Evolutionary conservation across 2,797 vertebrate genomes (phyloP).

Genomic region (Fistularia commersonii): DNA sequence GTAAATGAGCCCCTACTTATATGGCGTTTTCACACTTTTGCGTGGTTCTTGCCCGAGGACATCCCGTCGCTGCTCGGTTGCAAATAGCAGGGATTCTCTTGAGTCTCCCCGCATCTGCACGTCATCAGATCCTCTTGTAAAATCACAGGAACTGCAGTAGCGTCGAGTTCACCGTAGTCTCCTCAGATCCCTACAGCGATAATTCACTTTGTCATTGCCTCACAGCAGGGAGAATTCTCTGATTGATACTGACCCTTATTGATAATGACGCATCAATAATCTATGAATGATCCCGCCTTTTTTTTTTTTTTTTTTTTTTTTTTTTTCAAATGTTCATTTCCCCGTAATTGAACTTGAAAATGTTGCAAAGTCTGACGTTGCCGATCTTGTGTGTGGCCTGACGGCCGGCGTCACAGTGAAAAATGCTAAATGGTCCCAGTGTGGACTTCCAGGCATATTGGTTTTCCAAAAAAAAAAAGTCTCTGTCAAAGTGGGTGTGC

Average conservation of each 20-base stretch:
- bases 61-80: neutral
- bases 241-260: no score
- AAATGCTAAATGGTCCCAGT: constrained; percentile 36
- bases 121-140: constrained; percentile 9
- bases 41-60: neutral
- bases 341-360: no score
- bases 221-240: neutral
- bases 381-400: constrained; percentile 31
- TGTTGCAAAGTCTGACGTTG: constrained; percentile 14
- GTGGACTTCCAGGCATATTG: constrained; percentile 30
- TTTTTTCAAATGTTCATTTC: no score
- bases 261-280: no score
- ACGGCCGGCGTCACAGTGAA: constrained; percentile 30
- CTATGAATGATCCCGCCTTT: no score
- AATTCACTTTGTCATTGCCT: constrained; percentile 4
- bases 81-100: neutral
- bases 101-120: neutral
- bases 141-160: constrained; percentile 3
- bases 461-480: constrained; percentile 19
- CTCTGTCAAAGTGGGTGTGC: constrained; percentile 39
- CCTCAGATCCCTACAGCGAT: no score
- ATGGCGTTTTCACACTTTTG: no score
- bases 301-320: no score
- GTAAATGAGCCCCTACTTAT: no score
- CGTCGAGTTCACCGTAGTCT: no score